A percentile compares a stretch with the other conserved stretches of the same genome.
These are phyloP conservation scores for Melanotaenia pygmaea DNA, from an alignment of 2,797 vertebrate species.

Conservation along the genomic window DNA sequence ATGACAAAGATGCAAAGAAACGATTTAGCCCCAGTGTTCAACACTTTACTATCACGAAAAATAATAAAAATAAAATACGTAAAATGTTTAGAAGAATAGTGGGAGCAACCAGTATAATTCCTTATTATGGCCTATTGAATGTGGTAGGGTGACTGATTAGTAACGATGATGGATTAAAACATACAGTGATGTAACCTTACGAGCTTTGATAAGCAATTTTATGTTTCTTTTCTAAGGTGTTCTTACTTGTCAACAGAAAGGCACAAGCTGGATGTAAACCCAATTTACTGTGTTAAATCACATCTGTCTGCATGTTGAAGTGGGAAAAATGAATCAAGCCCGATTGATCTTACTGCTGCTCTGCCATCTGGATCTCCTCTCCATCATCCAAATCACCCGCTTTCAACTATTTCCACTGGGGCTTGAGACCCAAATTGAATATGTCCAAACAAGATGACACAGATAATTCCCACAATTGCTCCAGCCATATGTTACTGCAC, in stretches of 20 bases:
- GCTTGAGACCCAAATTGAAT: constrained; percentile 87
- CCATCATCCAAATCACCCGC: constrained; percentile 80
- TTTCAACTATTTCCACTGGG: constrained; percentile 83
- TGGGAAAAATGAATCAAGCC: constrained; percentile 72
- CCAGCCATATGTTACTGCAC: constrained; percentile 88
- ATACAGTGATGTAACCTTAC: constrained; percentile 27
- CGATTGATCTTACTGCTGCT: constrained; percentile 78
- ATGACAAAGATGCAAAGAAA: background rate
- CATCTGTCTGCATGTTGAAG: constrained; percentile 77
- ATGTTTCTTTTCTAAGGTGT: constrained; percentile 44
- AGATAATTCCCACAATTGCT: constrained; percentile 89
- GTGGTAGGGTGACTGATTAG: background rate
- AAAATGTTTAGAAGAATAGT: too few relatives aligned
- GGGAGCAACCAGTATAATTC: background rate
- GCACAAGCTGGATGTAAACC: constrained; percentile 65
- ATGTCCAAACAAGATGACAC: constrained; percentile 86
- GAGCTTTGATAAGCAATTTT: constrained; percentile 37
- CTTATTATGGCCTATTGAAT: background rate
- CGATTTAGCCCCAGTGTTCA: background rate
- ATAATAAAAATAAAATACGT: background rate
- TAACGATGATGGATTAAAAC: constrained; percentile 12
- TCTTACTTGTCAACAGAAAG: constrained; percentile 69
- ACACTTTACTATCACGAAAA: background rate
- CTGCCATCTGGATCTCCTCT: constrained; percentile 81
- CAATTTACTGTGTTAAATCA: constrained; percentile 76